Base-by-base conservation (phyloP, 2,113 vertebrate species). In the Gallinago paraguaiae region DNA sequence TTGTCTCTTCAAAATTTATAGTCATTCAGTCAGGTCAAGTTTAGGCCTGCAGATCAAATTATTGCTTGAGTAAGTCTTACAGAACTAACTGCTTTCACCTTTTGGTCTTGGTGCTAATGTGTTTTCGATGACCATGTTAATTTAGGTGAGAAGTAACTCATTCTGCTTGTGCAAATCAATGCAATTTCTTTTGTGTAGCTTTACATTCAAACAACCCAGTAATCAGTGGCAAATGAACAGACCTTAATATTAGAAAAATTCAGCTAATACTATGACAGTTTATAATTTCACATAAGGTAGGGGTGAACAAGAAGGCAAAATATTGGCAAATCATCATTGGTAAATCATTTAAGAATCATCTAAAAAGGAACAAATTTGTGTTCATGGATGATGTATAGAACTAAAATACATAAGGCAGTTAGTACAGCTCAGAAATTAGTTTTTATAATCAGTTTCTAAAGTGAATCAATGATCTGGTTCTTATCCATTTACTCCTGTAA, bases 11-110 rank as follows among this genome's bases (percentile, higher is more conserved):
- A 53, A 82, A 92, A 60, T 9, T 17, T 74, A 60, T 31, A 64
- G 27, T 85, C 53, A 65, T 65, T 91, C 28, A 75, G 16, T 74
- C n/a, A 72, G 63, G 54, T 61, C 53, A 91, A 23, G 18, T 85
- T 92, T 65, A 88, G 51, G 74, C 18, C 22, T 89, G 30, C 5
- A 72, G 76, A 95, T 89, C 37, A 94, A 96, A 71, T 83, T 94
- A 95, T 78, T 96, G 82, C 67, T 87, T 85, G 83, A 78, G 17
- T 39, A 94, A 89, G 64, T 81, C 88, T 24, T 77, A 60, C 48
- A 45, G 59, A 95, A 85, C 39, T 46, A 64, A 8, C 4, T 2
- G 5, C 50, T 93, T 86, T 91, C 61, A 88, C 43, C 65, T 88
- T 79, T 89, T 89, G 50, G 50, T 57, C 80, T 88, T 89, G 72